Conservation (phyloP, 2,113 vertebrate species). For the Brachirus orientalis region DNA sequence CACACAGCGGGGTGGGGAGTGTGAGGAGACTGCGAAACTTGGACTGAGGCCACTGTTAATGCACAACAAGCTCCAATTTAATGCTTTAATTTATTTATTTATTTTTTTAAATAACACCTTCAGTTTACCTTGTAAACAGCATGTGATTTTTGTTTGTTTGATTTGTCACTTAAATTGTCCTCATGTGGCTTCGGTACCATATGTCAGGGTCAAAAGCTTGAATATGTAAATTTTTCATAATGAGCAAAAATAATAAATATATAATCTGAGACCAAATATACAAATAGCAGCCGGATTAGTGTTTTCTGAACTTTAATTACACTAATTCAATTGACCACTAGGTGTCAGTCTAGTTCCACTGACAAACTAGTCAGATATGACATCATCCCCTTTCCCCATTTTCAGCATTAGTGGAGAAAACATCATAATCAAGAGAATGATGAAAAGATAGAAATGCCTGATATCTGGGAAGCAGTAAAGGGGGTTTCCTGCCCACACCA, state of each 20-base stretch:
- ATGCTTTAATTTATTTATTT: too few species aligned
- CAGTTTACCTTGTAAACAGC: background rate
- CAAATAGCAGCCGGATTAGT: too few species aligned
- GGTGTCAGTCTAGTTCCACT: slow-evolving; percentile 57
- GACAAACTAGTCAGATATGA: background rate
- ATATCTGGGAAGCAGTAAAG: slow-evolving; percentile 42
- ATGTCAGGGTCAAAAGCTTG: too few species aligned
- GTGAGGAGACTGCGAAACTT: background rate
- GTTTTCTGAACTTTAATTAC: background rate
- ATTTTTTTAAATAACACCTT: background rate
- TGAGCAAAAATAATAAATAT: too few species aligned
- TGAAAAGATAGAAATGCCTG: slow-evolving; percentile 34
- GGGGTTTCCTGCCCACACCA: slow-evolving; percentile 39
- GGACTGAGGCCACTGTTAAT: slow-evolving; percentile 5
- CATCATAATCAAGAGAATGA: slow-evolving; percentile 25
- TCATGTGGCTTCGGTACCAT: too few species aligned
- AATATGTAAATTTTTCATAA: too few species aligned
- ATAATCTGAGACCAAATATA: too few species aligned
- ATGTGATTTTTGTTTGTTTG: too few species aligned
- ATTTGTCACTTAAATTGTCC: too few species aligned
- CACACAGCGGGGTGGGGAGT: slow-evolving; percentile 15
- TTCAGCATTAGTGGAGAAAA: slow-evolving; percentile 31
- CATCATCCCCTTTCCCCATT: background rate
- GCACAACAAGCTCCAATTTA: background rate
- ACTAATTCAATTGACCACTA: slow-evolving; percentile 46